Evolutionary conservation across 2,888 invertebrate genomes (phyloP).

Genomic region (Noctua comes): DNA sequence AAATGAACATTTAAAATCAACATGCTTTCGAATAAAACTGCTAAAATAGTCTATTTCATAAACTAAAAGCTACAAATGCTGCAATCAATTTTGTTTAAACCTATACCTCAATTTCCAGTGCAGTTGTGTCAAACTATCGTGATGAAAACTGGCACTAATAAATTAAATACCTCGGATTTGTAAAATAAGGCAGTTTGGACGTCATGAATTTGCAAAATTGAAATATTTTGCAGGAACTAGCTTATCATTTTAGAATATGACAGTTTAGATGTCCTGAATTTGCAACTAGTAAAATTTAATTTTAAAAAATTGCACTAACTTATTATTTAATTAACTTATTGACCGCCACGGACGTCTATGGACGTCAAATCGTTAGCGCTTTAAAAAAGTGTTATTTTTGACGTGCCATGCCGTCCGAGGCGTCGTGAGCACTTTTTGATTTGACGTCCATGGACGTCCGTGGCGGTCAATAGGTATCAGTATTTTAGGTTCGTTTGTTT

Average conservation of each 20-base stretch:
- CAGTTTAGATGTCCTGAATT: background rate
- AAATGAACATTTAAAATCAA: background rate
- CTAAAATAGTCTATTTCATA: background rate
- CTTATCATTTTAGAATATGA: background rate
- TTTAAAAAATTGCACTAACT: background rate
- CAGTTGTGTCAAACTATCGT: background rate
- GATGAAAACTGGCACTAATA: conserved; percentile 7
- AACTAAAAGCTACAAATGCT: background rate
- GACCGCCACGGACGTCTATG: too few relatives aligned
- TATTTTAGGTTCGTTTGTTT: background rate
- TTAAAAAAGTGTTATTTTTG: too few relatives aligned
- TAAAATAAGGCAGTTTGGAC: background rate
- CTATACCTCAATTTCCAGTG: background rate
- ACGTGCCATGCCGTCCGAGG: too few relatives aligned
- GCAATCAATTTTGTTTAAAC: conserved; percentile 5
- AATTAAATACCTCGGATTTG: conserved; percentile 1
- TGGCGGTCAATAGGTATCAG: background rate
- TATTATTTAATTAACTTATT: background rate
- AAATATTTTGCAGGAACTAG: background rate
- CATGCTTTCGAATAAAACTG: background rate
- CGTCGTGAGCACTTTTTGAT: too few relatives aligned
- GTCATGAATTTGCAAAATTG: background rate
- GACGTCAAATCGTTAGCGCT: too few relatives aligned
- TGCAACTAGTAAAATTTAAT: background rate
- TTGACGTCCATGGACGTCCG: too few relatives aligned